These are phyloP conservation scores for Euura saliciscinereae DNA, from an alignment of 1,140 invertebrate genomes.

Conservation along the genomic window DNA sequence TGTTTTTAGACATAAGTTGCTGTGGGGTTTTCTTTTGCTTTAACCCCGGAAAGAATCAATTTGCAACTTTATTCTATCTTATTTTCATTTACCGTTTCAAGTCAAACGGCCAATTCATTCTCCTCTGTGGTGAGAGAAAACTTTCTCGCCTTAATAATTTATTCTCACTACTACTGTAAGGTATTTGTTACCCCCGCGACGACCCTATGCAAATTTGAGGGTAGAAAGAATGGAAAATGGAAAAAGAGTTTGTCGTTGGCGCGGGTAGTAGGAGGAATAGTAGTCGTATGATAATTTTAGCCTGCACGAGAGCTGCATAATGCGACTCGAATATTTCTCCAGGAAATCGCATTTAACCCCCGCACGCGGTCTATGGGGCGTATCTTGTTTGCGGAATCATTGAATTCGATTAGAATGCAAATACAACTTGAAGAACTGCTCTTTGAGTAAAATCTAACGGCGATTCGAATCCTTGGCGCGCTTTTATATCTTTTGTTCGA, in stretches of 20 bases:
- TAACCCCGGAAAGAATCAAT: too few species aligned
- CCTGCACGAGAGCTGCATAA: conserved; percentile 6
- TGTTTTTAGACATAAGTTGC: too few species aligned
- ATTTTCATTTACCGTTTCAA: background rate
- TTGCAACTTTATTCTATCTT: too few species aligned
- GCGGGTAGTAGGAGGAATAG: background rate
- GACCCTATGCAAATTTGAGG: background rate
- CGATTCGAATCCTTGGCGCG: too few species aligned
- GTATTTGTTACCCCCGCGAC: background rate
- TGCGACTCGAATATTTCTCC: background rate
- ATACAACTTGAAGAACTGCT: too few species aligned
- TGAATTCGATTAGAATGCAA: background rate
- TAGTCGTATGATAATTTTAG: conserved; percentile 7
- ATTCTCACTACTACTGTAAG: background rate
- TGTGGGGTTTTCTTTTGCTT: too few species aligned
- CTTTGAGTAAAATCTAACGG: too few species aligned
- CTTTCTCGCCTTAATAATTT: background rate
- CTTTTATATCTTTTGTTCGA: too few species aligned
- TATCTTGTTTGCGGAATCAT: background rate
- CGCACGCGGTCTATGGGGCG: background rate
- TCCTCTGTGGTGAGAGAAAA: background rate
- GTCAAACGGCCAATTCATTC: background rate
- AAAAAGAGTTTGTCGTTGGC: background rate
- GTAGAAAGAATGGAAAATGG: background rate
- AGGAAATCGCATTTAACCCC: conserved; percentile 2